These are phyloP conservation scores for Theristicus caerulescens DNA, from an alignment of 2,113 vertebrate species.

Conservation along the genomic window DNA sequence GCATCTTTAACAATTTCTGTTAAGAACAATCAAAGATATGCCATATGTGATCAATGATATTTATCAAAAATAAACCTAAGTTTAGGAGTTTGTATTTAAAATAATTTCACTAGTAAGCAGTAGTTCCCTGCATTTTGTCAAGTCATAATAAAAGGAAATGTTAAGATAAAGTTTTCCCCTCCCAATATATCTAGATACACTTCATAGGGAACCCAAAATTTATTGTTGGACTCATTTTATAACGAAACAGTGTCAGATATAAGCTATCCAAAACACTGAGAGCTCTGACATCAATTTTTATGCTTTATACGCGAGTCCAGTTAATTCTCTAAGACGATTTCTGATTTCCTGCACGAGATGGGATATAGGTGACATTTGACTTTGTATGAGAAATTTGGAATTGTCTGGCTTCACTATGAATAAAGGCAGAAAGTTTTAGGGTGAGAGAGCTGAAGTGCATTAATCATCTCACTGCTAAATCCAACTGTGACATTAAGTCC, in stretches of 20 bases:
- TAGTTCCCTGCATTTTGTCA: neutral
- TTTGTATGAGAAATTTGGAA: fast-evolving
- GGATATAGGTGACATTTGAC: neutral
- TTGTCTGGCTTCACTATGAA: neutral
- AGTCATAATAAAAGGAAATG: neutral
- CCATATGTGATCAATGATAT: neutral
- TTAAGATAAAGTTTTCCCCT: neutral
- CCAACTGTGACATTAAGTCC: fast-evolving
- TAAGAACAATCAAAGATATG: neutral
- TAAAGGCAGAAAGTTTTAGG: neutral
- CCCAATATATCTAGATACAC: neutral
- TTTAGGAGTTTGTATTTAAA: neutral
- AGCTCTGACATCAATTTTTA: neutral
- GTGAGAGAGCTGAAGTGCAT: neutral
- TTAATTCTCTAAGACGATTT: neutral
- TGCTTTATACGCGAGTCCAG: neutral
- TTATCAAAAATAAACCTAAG: neutral
- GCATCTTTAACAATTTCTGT: neutral
- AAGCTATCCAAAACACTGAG: neutral
- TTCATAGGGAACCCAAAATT: neutral
- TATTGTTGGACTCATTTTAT: neutral
- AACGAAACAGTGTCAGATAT: neutral
- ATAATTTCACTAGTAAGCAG: neutral
- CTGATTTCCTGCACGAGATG: neutral
- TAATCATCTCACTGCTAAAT: neutral